Evolutionary conservation across 2,888 invertebrate species (phyloP).

Genomic region (Linhomoeus sp.): DNA sequence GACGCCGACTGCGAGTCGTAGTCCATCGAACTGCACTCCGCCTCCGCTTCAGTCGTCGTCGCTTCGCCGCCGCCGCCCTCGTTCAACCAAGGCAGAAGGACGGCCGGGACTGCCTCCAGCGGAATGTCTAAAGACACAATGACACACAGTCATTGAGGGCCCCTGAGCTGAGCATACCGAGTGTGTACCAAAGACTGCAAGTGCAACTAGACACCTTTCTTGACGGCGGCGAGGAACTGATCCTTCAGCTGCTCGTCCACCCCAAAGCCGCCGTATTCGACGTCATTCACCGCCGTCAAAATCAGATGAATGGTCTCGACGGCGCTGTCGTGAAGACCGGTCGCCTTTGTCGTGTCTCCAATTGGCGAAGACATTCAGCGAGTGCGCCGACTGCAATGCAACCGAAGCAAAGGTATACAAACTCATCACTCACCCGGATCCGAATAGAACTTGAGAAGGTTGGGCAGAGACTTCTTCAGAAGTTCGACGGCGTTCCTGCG

Average conservation of each 20-base stretch:
- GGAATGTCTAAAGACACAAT: conserved; percentile 62
- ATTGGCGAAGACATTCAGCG: background rate
- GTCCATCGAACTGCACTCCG: conserved; percentile 35
- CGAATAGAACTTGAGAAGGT: conserved; percentile 62
- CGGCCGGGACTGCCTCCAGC: conserved; percentile 63
- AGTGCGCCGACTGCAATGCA: conserved; percentile 56
- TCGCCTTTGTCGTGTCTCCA: conserved; percentile 15
- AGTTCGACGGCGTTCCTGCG: conserved; percentile 52
- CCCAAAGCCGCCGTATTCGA: conserved; percentile 31
- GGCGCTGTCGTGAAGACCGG: conserved; percentile 65
- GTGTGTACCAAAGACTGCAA: no score
- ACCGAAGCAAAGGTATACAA: conserved; percentile 42
- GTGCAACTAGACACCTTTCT: conserved; percentile 39
- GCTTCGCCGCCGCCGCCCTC: no score
- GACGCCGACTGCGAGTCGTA: background rate
- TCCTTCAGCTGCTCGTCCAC: conserved; percentile 53
- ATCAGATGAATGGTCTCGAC: conserved; percentile 70
- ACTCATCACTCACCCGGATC: conserved; percentile 41
- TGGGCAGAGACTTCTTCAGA: conserved; percentile 58
- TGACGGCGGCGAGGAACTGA: conserved; percentile 56
- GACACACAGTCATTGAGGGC: no score
- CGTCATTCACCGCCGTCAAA: conserved; percentile 43
- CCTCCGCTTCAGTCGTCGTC: no score
- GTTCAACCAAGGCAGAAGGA: conserved; percentile 67
- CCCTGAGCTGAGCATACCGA: no score